Evolutionary conservation across 2,113 vertebrate genomes (phyloP).

Genomic region (Pterocles gutturalis): DNA sequence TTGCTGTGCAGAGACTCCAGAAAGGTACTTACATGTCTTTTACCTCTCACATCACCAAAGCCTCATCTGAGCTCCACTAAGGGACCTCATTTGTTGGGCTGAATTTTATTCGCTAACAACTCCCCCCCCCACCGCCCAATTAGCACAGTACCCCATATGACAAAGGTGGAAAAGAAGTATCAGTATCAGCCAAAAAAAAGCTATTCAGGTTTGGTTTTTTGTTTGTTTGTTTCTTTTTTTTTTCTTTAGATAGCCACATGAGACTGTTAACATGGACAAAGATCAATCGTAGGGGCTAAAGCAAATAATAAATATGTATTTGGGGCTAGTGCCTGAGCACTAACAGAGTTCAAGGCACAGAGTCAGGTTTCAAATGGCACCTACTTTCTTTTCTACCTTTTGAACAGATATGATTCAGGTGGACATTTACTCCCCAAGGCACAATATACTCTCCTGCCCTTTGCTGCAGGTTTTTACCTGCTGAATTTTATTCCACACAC

Average conservation of each 20-base stretch:
- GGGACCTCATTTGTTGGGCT: background rate
- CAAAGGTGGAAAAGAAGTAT: background rate
- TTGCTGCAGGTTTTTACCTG: constrained; percentile 75
- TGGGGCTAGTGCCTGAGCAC: background rate
- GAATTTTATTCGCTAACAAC: background rate
- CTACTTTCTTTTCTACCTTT: background rate
- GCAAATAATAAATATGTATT: background rate
- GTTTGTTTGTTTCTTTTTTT: background rate
- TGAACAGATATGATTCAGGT: constrained; percentile 22
- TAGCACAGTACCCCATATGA: background rate
- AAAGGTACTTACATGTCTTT: background rate
- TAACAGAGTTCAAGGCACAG: background rate
- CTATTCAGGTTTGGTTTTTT: background rate
- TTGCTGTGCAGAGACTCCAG: constrained; percentile 16
- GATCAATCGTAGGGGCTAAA: background rate
- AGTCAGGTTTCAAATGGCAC: background rate
- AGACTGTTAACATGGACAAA: background rate
- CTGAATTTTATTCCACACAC: constrained; percentile 83
- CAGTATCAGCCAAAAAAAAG: background rate
- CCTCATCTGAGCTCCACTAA: background rate
- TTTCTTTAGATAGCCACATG: background rate
- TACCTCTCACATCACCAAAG: constrained; percentile 6
- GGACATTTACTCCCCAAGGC: constrained; percentile 46
- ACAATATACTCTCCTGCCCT: constrained; percentile 1
- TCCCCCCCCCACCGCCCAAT: background rate